Evolutionary conservation across 2,113 vertebrate genomes (phyloP).

Genomic region (Geococcyx californianus): DNA sequence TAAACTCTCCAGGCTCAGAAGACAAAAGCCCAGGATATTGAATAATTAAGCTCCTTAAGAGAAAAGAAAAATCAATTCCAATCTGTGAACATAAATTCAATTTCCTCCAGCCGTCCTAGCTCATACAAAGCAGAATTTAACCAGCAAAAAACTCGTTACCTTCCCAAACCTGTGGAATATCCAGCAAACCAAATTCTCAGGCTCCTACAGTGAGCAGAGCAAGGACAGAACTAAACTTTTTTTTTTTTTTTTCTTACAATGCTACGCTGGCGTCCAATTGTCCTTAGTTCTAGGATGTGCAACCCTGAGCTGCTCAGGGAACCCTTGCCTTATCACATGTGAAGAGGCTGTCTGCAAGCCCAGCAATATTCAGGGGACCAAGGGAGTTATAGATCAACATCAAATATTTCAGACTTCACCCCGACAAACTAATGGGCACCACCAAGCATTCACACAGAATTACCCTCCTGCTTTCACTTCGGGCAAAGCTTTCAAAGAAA

Average conservation of each 20-base stretch:
- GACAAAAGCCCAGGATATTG: background rate
- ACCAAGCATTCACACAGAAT: constrained; percentile 17
- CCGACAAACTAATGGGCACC: constrained; percentile 25
- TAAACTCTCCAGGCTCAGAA: background rate
- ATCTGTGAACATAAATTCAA: background rate
- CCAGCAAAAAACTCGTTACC: background rate
- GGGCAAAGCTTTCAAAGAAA: constrained; percentile 49
- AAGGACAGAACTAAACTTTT: background rate
- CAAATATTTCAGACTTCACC: constrained; percentile 9
- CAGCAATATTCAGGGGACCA: background rate
- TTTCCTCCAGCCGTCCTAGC: background rate
- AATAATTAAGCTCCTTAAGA: constrained; percentile 49
- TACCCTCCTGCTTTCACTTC: constrained; percentile 5
- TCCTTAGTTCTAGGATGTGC: background rate
- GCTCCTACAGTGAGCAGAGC: background rate
- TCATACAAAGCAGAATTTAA: background rate
- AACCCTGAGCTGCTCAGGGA: background rate
- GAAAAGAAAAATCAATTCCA: constrained; percentile 42
- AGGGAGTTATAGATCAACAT: constrained; percentile 10
- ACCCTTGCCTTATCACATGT: background rate
- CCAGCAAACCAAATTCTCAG: background rate
- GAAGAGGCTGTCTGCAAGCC: background rate
- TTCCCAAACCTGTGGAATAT: background rate
- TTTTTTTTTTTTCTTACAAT: background rate
- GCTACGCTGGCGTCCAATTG: background rate